phyloP scores from a whole-genome alignment of 2,888 invertebrate species.

The Ophion slaviceki region DNA sequence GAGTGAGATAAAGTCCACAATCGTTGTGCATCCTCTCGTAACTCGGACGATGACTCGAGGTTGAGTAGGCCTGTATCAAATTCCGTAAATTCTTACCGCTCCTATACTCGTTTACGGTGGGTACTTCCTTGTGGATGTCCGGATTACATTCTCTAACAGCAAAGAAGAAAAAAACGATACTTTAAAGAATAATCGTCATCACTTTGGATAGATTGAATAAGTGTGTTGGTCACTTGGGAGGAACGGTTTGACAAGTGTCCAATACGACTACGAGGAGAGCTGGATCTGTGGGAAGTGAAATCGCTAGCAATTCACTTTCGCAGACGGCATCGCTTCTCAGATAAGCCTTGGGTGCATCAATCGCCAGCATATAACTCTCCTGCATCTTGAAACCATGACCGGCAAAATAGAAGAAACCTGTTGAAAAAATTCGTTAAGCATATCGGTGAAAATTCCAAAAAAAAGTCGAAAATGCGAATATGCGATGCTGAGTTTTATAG shows the following conservation, averaged over 20 bases:
- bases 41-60: constrained; percentile 79
- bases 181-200: too few relatives aligned
- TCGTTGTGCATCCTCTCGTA: constrained; percentile 76
- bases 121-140: constrained; percentile 77
- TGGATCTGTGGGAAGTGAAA: constrained; percentile 75
- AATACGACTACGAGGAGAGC: constrained; percentile 78
- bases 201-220: not conserved
- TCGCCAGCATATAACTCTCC: constrained; percentile 80
- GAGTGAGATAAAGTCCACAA: constrained; percentile 78
- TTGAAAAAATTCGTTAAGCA: not conserved
- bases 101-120: constrained; percentile 74
- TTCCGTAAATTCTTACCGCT: constrained; percentile 77
- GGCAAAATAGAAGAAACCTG: constrained; percentile 81
- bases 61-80: constrained; percentile 80
- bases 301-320: constrained; percentile 77
- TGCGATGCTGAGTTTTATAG: not conserved
- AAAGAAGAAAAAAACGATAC: constrained; percentile 20
- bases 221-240: constrained; percentile 73
- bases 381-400: constrained; percentile 82
- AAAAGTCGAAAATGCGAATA: not conserved
- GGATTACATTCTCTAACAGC: constrained; percentile 77
- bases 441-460: not conserved
- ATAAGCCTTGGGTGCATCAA: constrained; percentile 77
- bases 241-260: constrained; percentile 80
- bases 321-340: constrained; percentile 76